phyloP scores from a whole-genome alignment of 2,888 invertebrate genomes.

The Cheilosia vernalis region DNA sequence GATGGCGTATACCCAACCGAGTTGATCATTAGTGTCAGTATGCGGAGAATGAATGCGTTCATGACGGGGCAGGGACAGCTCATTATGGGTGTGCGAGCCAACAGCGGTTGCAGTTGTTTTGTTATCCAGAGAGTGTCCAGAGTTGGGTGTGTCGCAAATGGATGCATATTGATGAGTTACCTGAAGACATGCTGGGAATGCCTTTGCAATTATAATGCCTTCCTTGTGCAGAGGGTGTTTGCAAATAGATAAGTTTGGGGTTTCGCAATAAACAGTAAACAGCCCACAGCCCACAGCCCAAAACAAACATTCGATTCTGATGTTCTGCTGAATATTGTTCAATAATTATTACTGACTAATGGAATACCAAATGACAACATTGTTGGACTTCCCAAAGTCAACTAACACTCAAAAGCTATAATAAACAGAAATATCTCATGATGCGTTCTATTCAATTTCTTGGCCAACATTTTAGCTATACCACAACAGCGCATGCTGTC shows the following conservation, averaged over 20 bases:
- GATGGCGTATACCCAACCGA: neutral
- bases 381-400: too few species aligned
- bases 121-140: constrained; percentile 31
- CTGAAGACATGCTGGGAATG: constrained; percentile 36
- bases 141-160: constrained; percentile 37
- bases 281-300: neutral
- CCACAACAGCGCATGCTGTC: too few species aligned
- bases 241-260: neutral
- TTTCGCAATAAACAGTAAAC: constrained; percentile 6
- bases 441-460: constrained; percentile 8
- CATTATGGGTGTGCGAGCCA: constrained; percentile 44
- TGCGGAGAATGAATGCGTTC: constrained; percentile 53
- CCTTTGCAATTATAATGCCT: constrained; percentile 11
- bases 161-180: constrained; percentile 61
- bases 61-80: constrained; percentile 55
- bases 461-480: neutral
- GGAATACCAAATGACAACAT: neutral
- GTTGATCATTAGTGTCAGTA: constrained; percentile 57
- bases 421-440: too few species aligned
- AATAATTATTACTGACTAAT: constrained; percentile 8
- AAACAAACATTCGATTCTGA: constrained; percentile 17
- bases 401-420: too few species aligned
- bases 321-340: neutral
- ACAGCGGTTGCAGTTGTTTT: constrained; percentile 2
- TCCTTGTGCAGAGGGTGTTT: neutral